These are phyloP conservation scores for Agrypnia vestita DNA, from an alignment of 1,140 invertebrate species.

Conservation along the genomic window DNA sequence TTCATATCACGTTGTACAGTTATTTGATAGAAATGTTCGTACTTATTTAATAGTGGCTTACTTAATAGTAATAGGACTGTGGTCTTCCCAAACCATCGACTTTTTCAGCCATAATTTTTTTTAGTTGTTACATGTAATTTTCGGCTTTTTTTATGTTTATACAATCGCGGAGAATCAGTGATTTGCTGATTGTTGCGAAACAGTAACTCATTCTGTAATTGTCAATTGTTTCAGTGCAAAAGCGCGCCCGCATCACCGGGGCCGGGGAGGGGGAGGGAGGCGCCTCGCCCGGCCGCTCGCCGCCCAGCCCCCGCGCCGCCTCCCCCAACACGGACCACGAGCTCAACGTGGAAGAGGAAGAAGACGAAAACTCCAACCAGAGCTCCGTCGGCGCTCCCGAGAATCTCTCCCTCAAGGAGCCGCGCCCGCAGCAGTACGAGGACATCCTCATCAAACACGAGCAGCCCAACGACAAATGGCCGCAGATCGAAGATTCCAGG, in stretches of 20 bases:
- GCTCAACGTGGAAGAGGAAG: constrained; percentile 70
- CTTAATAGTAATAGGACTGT: too few species aligned
- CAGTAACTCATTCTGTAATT: not conserved
- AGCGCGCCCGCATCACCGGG: constrained; percentile 48
- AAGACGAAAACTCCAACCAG: constrained; percentile 69
- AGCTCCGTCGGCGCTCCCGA: constrained; percentile 68
- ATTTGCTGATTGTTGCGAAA: too few species aligned
- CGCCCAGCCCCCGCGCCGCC: constrained; percentile 62
- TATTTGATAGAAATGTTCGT: too few species aligned
- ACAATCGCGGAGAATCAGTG: too few species aligned
- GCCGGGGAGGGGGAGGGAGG: constrained; percentile 64
- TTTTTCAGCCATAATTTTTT: too few species aligned
- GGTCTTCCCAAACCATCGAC: too few species aligned
- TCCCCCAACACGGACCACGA: constrained; percentile 70
- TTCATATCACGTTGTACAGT: too few species aligned
- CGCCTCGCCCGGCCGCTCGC: constrained; percentile 63
- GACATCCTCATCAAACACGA: constrained; percentile 65
- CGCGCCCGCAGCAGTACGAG: constrained; percentile 63
- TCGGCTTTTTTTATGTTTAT: too few species aligned
- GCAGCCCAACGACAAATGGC: constrained; percentile 67
- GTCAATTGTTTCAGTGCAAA: constrained; percentile 56
- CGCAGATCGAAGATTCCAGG: constrained; percentile 58
- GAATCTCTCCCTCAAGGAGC: constrained; percentile 71
- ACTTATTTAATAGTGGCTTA: too few species aligned
- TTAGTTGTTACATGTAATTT: too few species aligned